phyloP scores from a whole-genome alignment of 2,888 invertebrate species.

The Zygothrica quintamaculata region DNA sequence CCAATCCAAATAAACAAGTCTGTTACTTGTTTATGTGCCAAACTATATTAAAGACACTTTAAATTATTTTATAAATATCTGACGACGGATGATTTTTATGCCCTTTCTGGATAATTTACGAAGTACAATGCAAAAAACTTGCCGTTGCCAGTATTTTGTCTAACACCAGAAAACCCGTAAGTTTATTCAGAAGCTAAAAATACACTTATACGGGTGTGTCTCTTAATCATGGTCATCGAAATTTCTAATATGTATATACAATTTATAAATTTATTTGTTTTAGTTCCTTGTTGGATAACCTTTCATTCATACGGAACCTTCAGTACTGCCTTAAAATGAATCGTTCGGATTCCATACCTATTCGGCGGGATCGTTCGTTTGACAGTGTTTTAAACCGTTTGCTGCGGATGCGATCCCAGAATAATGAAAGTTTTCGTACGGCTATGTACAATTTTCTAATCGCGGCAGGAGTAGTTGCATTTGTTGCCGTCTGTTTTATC shows the following conservation, averaged over 20 bases:
- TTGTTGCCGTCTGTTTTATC: slow-evolving; percentile 90
- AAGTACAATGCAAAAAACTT: slow-evolving; percentile 27
- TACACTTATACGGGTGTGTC: slow-evolving; percentile 47
- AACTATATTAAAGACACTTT: slow-evolving; percentile 18
- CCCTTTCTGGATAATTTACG: neutral
- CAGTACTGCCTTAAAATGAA: slow-evolving; percentile 67
- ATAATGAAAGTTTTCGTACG: slow-evolving; percentile 83
- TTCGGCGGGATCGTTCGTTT: slow-evolving; percentile 83
- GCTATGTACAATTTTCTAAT: slow-evolving; percentile 84
- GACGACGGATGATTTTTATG: neutral
- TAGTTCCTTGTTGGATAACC: slow-evolving; percentile 32
- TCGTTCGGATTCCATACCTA: slow-evolving; percentile 79
- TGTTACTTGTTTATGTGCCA: slow-evolving; percentile 62
- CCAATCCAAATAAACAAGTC: slow-evolving; percentile 45
- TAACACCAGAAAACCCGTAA: slow-evolving; percentile 36
- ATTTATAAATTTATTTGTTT: slow-evolving; percentile 8
- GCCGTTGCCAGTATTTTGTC: slow-evolving; percentile 6
- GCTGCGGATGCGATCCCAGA: slow-evolving; percentile 81
- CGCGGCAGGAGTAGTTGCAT: slow-evolving; percentile 82
- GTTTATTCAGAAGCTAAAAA: slow-evolving; percentile 38
- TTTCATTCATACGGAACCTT: neutral
- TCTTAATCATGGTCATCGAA: slow-evolving; percentile 28
- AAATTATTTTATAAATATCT: slow-evolving; percentile 28
- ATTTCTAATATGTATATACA: slow-evolving; percentile 13
- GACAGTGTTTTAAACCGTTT: slow-evolving; percentile 83